These are phyloP conservation scores for Matsumurasca onukii DNA, from an alignment of 1,140 invertebrate genomes.

Conservation along the genomic window DNA sequence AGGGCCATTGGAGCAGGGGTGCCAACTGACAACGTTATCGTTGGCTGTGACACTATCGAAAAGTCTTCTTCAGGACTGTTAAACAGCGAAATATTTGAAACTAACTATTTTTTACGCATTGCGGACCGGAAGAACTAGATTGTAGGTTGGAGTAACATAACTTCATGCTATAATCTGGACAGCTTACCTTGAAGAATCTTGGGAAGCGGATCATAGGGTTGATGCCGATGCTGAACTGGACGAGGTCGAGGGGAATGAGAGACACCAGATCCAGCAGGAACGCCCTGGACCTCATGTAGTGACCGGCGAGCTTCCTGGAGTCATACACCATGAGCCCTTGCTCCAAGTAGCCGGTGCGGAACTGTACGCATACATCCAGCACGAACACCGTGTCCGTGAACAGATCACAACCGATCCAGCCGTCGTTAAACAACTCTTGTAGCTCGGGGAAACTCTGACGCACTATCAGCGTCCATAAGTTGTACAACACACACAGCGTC, in stretches of 20 bases:
- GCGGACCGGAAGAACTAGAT: too few species aligned
- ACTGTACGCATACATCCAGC: conserved; percentile 84
- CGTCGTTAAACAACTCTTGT: conserved; percentile 65
- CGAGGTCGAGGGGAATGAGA: conserved; percentile 81
- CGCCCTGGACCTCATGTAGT: conserved; percentile 81
- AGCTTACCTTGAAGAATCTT: conserved; percentile 78
- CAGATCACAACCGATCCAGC: conserved; percentile 81
- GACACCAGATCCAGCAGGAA: conserved; percentile 85
- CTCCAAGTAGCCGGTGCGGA: conserved; percentile 93
- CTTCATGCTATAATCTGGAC: too few species aligned
- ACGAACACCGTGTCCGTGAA: conserved; percentile 86
- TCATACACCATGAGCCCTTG: conserved; percentile 78
- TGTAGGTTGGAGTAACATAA: too few species aligned
- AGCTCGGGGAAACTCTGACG: conserved; percentile 92
- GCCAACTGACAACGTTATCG: too few species aligned
- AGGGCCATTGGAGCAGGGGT: too few species aligned
- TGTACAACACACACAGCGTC: conserved; percentile 88
- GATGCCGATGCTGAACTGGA: conserved; percentile 76
- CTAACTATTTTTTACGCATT: too few species aligned
- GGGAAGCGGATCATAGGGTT: conserved; percentile 82
- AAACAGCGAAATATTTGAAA: too few species aligned
- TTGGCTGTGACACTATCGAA: too few species aligned
- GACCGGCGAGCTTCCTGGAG: conserved; percentile 81
- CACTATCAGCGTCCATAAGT: conserved; percentile 94
- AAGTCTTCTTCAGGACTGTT: too few species aligned